Evolutionary conservation across 2,888 invertebrate genomes (phyloP).

Genomic region (Panopea generosa): DNA sequence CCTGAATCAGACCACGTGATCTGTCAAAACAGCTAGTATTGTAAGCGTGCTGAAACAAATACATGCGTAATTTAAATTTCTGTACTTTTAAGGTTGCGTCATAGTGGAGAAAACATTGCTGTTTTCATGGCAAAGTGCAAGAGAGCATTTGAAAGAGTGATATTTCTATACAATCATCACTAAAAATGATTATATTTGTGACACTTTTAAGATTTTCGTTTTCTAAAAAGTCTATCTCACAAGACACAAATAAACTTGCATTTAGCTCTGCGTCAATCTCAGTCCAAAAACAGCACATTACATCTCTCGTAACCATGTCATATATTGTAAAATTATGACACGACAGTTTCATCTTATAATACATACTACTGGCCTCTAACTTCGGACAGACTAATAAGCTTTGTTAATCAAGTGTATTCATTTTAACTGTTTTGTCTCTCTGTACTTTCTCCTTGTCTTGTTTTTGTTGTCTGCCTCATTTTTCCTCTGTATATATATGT

Average conservation of each 20-base stretch:
- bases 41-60: too few species aligned
- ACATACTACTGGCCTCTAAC: slow-evolving; percentile 3
- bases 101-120: too few species aligned
- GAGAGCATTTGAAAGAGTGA: slow-evolving; percentile 45
- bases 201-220: not conserved
- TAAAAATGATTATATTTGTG: not conserved
- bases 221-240: not conserved
- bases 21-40: too few species aligned
- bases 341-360: slow-evolving; percentile 17
- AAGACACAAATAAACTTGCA: slow-evolving; percentile 8
- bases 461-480: not conserved
- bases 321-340: slow-evolving; percentile 21
- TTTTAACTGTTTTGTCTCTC: not conserved
- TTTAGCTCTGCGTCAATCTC: slow-evolving; percentile 1
- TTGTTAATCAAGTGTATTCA: slow-evolving; percentile 9
- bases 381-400: slow-evolving; percentile 11
- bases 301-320: not conserved
- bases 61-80: too few species aligned
- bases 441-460: not conserved
- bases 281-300: slow-evolving; percentile 13
- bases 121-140: slow-evolving; percentile 31
- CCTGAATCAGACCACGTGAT: too few species aligned
- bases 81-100: too few species aligned
- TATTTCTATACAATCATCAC: slow-evolving; percentile 26
- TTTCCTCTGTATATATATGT: not conserved